phyloP scores from a whole-genome alignment of 2,797 vertebrate species.

The Rhinogobio ventralis region DNA sequence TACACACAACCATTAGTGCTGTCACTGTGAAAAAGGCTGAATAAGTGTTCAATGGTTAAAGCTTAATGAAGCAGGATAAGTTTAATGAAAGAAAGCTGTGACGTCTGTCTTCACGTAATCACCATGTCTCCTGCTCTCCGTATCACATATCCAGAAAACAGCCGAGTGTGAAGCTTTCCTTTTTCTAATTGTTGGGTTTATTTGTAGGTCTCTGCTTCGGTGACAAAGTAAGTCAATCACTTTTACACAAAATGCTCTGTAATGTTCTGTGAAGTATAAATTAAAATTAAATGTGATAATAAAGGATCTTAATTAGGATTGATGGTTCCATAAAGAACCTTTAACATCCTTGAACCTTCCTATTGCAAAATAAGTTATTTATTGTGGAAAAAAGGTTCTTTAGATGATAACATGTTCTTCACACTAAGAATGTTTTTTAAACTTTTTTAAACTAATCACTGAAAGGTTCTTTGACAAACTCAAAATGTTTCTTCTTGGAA shows the following conservation, averaged over 20 bases:
- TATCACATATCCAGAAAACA: constrained; percentile 4
- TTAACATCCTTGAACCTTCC: neutral
- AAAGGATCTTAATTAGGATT: neutral
- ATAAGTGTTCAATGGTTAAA: constrained; percentile 50
- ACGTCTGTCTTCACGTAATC: constrained; percentile 32
- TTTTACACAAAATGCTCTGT: neutral
- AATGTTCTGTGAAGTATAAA: neutral
- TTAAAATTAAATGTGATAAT: neutral
- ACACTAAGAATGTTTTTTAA: too few species aligned
- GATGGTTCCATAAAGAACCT: neutral
- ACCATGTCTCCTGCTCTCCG: constrained; percentile 3
- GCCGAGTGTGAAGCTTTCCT: neutral
- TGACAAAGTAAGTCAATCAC: constrained; percentile 49
- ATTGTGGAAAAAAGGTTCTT: neutral
- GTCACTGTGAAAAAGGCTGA: constrained; percentile 51
- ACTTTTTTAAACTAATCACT: too few species aligned
- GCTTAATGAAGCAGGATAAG: constrained; percentile 67
- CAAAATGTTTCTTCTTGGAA: too few species aligned
- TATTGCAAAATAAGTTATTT: neutral
- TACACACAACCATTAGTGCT: constrained; percentile 4
- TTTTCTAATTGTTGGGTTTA: constrained; percentile 6
- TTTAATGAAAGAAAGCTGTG: constrained; percentile 71
- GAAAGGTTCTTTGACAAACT: neutral
- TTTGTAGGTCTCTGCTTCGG: constrained; percentile 10
- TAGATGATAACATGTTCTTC: neutral